A percentile compares a stretch with the other conserved stretches of the same genome.
These are phyloP conservation scores for Parazoanthus darwini DNA, from an alignment of 92 coral and sea anemone genomes.

Conservation along the genomic window DNA sequence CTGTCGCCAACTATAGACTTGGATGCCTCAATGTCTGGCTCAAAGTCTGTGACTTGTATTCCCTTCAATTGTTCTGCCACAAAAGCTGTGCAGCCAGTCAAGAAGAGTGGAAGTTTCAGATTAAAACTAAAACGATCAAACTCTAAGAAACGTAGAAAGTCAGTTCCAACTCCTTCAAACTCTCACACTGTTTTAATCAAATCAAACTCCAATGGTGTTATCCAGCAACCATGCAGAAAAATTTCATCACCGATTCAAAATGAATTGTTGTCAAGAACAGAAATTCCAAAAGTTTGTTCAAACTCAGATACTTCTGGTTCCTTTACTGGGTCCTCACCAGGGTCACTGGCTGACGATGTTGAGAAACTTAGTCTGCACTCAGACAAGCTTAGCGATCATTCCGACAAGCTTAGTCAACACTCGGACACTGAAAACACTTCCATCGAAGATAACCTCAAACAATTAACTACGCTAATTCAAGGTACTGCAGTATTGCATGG, in stretches of 20 bases:
- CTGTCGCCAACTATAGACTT: constrained; percentile 64
- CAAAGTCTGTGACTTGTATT: constrained; percentile 68
- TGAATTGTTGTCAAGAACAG: constrained; percentile 56
- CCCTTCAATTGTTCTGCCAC: constrained; percentile 90
- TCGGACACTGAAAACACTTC: constrained; percentile 46
- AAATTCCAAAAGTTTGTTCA: constrained; percentile 61
- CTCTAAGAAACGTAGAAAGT: constrained; percentile 94
- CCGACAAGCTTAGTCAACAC: constrained; percentile 43
- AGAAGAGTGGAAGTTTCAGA: constrained; percentile 81
- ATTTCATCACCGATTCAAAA: constrained; percentile 76
- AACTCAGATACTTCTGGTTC: constrained; percentile 83
- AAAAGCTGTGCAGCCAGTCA: constrained; percentile 78
- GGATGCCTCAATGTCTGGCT: constrained; percentile 56
- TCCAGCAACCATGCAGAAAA: constrained; percentile 68
- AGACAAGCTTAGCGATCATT: constrained; percentile 48
- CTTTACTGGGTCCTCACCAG: constrained; percentile 83
- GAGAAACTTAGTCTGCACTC: constrained; percentile 77
- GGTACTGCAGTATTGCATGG: constrained; percentile 37
- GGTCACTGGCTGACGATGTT: constrained; percentile 83
- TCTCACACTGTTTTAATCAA: constrained; percentile 56
- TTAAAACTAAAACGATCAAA: constrained; percentile 71
- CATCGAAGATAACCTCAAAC: constrained; percentile 47
- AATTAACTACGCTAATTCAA: constrained; percentile 46
- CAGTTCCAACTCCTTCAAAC: constrained; percentile 73
- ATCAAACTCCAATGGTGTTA: constrained; percentile 60